These are phyloP conservation scores for Hippocampus guttulatus DNA, from an alignment of 2,113 vertebrate species.

Conservation along the genomic window DNA sequence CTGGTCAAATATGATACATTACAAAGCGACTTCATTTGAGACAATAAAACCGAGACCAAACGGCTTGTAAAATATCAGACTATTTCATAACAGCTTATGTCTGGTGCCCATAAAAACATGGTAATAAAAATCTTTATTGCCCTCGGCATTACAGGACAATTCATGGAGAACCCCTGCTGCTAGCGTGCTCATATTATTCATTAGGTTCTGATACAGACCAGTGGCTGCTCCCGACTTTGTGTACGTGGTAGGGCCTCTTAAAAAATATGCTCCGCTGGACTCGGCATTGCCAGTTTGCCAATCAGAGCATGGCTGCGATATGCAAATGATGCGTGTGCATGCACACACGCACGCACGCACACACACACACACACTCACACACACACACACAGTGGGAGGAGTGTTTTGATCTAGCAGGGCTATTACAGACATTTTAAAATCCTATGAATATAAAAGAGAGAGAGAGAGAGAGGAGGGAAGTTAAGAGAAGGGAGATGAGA, in stretches of 20 bases:
- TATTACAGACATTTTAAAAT: conserved; percentile 73
- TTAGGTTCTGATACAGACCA: conserved; percentile 64
- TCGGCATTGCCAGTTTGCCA: conserved; percentile 63
- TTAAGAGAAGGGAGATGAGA: conserved; percentile 37
- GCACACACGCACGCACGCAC: conserved; percentile 11
- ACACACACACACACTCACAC: conserved; percentile 1
- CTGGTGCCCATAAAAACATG: conserved; percentile 59
- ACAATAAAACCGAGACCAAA: conserved; percentile 37
- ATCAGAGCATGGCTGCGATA: conserved; percentile 65
- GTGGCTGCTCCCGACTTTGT: conserved; percentile 45
- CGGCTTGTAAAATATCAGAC: conserved; percentile 43
- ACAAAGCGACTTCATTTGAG: conserved; percentile 38
- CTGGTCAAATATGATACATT: conserved; percentile 43
- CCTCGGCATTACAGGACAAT: conserved; percentile 60
- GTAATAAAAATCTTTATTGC: conserved; percentile 64
- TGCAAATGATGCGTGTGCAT: conserved; percentile 49
- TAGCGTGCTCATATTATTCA: conserved; percentile 66
- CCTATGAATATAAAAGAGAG: conserved; percentile 65
- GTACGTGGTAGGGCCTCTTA: conserved; percentile 47
- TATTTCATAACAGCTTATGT: conserved; percentile 54
- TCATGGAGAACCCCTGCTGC: conserved; percentile 55
- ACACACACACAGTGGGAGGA: conserved; percentile 29
- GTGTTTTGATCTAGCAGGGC: conserved; percentile 67
- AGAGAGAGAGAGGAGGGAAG: conserved; percentile 11
- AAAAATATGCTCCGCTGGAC: conserved; percentile 63